Conservation (phyloP, 1,140 invertebrate species). For the Papilio machaon region DNA sequence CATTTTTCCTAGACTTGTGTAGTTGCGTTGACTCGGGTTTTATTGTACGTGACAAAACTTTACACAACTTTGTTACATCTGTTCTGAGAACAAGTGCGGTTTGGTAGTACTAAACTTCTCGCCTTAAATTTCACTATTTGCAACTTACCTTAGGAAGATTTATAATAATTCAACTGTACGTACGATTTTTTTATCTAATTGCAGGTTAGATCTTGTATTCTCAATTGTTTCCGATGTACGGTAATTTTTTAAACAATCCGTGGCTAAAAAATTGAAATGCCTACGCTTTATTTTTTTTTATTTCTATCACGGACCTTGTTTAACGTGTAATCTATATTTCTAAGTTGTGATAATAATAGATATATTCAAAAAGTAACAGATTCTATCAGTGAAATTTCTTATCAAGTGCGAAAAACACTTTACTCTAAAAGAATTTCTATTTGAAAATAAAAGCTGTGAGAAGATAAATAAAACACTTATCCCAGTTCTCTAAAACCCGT, state of each 20-base stretch:
- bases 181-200: neutral
- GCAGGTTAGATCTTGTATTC: too few relatives aligned
- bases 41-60: conserved; percentile 30
- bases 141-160: conserved; percentile 1
- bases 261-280: too few relatives aligned
- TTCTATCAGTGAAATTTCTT: neutral
- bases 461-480: conserved; percentile 26
- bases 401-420: conserved; percentile 6
- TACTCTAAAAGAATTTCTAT: conserved; percentile 5
- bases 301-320: too few relatives aligned
- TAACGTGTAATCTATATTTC: too few relatives aligned
- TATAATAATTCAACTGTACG: neutral
- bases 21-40: neutral
- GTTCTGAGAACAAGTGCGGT: conserved; percentile 6
- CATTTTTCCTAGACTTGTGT: conserved; percentile 11
- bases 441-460: neutral
- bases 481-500: conserved; percentile 1
- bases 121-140: neutral
- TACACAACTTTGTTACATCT: conserved; percentile 24
- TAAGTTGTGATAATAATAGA: neutral
- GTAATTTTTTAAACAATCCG: too few relatives aligned
- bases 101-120: conserved; percentile 15
- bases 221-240: too few relatives aligned
- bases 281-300: too few relatives aligned
- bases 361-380: neutral